A percentile compares a stretch with the other conserved stretches of the same genome.
Conservation (phyloP, 1,140 invertebrate genomes). For the Trichonephila clavata region DNA sequence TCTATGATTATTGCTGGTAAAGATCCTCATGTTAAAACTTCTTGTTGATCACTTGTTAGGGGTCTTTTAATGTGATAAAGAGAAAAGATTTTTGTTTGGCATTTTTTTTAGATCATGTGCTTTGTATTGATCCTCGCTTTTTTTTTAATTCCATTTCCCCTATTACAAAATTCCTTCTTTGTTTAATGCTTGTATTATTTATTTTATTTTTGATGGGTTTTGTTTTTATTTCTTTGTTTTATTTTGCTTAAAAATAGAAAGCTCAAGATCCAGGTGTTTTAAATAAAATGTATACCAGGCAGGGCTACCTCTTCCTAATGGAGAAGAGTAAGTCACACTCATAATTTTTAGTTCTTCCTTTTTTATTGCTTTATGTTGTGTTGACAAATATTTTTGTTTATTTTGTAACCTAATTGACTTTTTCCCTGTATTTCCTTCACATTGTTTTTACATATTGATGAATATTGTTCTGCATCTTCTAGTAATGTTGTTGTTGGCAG, state of each 20-base stretch:
- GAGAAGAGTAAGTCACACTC: slow-evolving; percentile 91
- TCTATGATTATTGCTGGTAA: no score
- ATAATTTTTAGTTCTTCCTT: not conserved
- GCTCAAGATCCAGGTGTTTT: slow-evolving; percentile 84
- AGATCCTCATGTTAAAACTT: no score
- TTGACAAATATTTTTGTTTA: not conserved
- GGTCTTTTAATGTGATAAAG: no score
- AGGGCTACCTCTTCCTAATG: slow-evolving; percentile 97
- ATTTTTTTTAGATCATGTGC: no score
- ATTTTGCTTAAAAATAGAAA: slow-evolving; percentile 79
- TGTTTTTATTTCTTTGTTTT: slow-evolving; percentile 18
- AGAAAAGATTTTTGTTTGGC: no score
- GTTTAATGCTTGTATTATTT: not conserved
- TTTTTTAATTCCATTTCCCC: no score
- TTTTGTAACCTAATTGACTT: not conserved
- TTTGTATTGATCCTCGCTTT: no score
- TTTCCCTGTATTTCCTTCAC: not conserved
- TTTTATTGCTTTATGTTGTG: not conserved
- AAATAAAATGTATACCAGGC: slow-evolving; percentile 86
- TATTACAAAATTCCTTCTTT: not conserved
- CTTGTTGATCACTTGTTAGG: no score
- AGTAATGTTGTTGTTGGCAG: no score
- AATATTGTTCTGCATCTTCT: no score
- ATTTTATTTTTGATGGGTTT: not conserved
- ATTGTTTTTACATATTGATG: no score